Conservation (phyloP, 2,888 invertebrate genomes). For the Pocota personata region DNA sequence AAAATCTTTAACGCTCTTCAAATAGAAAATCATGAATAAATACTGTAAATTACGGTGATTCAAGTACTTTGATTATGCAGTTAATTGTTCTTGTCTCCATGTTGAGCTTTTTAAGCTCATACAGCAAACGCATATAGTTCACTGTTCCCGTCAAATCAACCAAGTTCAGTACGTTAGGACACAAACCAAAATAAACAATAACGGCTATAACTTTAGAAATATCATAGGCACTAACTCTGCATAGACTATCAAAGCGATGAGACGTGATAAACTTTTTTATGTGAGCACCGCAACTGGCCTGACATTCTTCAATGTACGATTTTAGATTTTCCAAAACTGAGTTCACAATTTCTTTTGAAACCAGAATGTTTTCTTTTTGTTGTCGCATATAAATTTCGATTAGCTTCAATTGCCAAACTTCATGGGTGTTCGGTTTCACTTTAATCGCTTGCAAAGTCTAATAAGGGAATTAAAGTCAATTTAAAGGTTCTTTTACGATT, state of each 20-base stretch:
- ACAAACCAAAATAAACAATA: constrained; percentile 79
- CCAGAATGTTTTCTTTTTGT: constrained; percentile 76
- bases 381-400: constrained; percentile 84
- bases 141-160: constrained; percentile 77
- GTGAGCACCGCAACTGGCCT: constrained; percentile 74
- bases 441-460: constrained; percentile 85
- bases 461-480: constrained; percentile 75
- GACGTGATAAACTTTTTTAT: constrained; percentile 79
- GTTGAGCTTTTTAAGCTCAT: constrained; percentile 79
- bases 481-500: not conserved
- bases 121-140: constrained; percentile 79
- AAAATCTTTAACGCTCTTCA: not conserved
- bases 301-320: constrained; percentile 77
- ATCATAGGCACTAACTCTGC: constrained; percentile 66
- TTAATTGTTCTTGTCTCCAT: constrained; percentile 78
- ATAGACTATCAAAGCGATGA: constrained; percentile 65
- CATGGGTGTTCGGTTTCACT: constrained; percentile 84
- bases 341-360: constrained; percentile 80
- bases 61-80: constrained; percentile 78
- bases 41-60: constrained; percentile 27
- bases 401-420: constrained; percentile 91
- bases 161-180: constrained; percentile 79
- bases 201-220: constrained; percentile 78
- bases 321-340: constrained; percentile 79
- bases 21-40: not conserved